phyloP scores from a whole-genome alignment of 37 sponge, comb jelly and placozoan genomes.

The Chondrilla cf. caribensis region DNA sequence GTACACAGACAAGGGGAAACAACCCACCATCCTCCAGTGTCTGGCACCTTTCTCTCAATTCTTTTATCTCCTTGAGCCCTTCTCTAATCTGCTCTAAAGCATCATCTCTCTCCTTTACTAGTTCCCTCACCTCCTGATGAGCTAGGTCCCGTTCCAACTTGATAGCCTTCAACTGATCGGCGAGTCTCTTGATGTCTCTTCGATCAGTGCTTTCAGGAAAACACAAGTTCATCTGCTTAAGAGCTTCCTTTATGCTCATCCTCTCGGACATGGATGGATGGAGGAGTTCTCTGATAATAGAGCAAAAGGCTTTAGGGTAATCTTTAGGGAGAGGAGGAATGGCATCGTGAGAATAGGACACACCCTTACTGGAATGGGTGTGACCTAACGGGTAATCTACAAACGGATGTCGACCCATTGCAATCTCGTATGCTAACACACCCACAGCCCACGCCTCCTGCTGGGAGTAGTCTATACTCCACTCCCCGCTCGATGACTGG shows the following conservation, averaged over 20 bases:
- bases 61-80: not conserved
- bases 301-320: slow-evolving; percentile 42
- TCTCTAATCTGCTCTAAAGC: slow-evolving; percentile 47
- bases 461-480: slow-evolving; percentile 30
- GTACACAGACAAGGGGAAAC: slow-evolving; percentile 9
- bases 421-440: slow-evolving; percentile 42
- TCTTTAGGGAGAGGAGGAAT: slow-evolving; percentile 27
- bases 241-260: slow-evolving; percentile 30
- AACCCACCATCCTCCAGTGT: not conserved
- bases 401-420: slow-evolving; percentile 51
- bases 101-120: slow-evolving; percentile 53
- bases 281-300: slow-evolving; percentile 43
- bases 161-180: slow-evolving; percentile 10
- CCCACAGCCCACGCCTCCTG: slow-evolving; percentile 73
- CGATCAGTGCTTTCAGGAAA: slow-evolving; percentile 13
- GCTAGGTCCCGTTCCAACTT: slow-evolving; percentile 19
- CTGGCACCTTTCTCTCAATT: not conserved
- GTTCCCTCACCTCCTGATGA: not conserved
- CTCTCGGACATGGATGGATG: slow-evolving; percentile 15
- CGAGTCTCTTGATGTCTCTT: not conserved
- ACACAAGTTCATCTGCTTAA: slow-evolving; percentile 34
- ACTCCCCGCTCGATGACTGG: not conserved
- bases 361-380: not conserved
- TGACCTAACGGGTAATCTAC: slow-evolving; percentile 58
- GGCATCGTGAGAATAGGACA: slow-evolving; percentile 24